A percentile compares a stretch with the other conserved stretches of the same genome.
These are phyloP conservation scores for Epistrophe eligans DNA, from an alignment of 2,888 invertebrate species.

Conservation along the genomic window DNA sequence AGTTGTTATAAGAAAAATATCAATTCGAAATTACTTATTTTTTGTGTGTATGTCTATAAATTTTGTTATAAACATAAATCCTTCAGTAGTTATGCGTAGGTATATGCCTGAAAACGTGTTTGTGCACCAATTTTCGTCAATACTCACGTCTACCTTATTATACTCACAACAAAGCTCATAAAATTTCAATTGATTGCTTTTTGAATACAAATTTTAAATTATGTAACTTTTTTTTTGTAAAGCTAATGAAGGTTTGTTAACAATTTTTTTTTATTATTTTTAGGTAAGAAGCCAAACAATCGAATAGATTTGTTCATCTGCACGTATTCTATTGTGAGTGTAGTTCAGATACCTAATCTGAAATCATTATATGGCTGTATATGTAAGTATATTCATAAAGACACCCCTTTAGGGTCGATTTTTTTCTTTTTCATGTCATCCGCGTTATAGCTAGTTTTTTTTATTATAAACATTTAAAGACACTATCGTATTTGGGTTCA, in stretches of 20 bases:
- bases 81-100: not conserved
- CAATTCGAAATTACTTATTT: no score
- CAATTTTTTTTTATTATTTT: slow-evolving; percentile 27
- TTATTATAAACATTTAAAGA: not conserved
- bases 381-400: not conserved
- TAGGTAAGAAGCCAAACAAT: slow-evolving; percentile 38
- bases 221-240: slow-evolving; percentile 8
- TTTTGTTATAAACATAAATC: slow-evolving; percentile 9
- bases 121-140: slow-evolving; percentile 17
- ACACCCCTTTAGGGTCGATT: slow-evolving; percentile 17
- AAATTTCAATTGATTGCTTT: slow-evolving; percentile 11
- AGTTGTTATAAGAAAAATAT: no score
- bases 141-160: not conserved
- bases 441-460: not conserved
- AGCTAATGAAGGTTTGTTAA: slow-evolving; percentile 18
- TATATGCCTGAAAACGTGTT: slow-evolving; percentile 12
- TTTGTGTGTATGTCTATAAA: not conserved
- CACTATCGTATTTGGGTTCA: not conserved
- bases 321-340: slow-evolving; percentile 22
- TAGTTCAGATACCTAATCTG: not conserved
- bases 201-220: slow-evolving; percentile 39
- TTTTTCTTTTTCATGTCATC: not conserved
- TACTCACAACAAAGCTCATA: slow-evolving; percentile 10
- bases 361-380: slow-evolving; percentile 7
- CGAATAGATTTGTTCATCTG: slow-evolving; percentile 10